Evolutionary conservation across 1,140 invertebrate genomes (phyloP), one percentile per base, ranked within the genome.

Genomic region (Rhagoletis pomonella): DNA sequence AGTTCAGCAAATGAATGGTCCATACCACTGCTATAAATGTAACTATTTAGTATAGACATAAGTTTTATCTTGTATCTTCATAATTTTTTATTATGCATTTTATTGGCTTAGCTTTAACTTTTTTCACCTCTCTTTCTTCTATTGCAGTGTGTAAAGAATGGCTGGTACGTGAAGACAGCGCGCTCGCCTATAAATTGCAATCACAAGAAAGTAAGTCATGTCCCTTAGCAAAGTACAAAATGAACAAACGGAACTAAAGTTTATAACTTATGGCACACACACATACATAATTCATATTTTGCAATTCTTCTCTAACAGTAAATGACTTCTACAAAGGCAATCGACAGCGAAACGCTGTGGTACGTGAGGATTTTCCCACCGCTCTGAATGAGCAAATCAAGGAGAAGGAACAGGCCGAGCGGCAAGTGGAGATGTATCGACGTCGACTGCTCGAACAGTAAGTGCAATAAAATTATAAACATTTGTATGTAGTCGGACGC

Each of bases 151-250:
- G 97, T 92, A 95, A 96, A 88, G 96, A 98, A 94, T 99, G 98
- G 97, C 94, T 98, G 88, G 97, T 99, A 65, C 96, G 97, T 90
- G 97, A 98, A 93, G 98, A 99, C 93, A 96, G 97, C 73, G 97
- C 97, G 10, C 93, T 98, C 89, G 98, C 98, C 6, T 96, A 98
- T 93, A 95, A 96, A 87, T 94, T 99, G 14, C 98, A 99, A 93
- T 96, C 97, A 91, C 95, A 98, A 94, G 98, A 99, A 94, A 98
- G 97, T 96, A 94, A 94, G 95, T 86, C 29, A 29, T 14, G 77
- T n/a, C 50, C 50, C 5, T 7, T 10, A 10, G 1, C 50, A 62
- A 62, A 62, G 12, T 9, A 14, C 60, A 62, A 85, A 84, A 69
- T 19, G 55, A 55, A 81, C 73, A 55, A 14, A 7, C 19, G 5